These are phyloP conservation scores for Ladona fulva DNA, from an alignment of 1,140 invertebrate genomes.

Conservation along the genomic window DNA sequence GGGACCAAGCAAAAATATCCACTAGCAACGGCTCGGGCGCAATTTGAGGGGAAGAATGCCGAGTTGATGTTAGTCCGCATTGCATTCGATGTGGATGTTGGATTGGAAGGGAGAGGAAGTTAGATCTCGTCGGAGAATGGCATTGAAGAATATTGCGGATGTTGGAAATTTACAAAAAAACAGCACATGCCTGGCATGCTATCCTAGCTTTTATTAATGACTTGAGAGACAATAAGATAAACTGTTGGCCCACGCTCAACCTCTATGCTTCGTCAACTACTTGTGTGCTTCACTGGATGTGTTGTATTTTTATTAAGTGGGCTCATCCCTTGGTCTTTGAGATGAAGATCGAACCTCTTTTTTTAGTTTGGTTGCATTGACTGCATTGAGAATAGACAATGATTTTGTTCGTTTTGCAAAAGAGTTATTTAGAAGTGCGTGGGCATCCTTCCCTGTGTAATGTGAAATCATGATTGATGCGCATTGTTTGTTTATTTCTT, in stretches of 20 bases:
- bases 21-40: neutral
- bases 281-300: slow-evolving; percentile 3
- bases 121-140: neutral
- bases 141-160: no score
- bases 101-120: neutral
- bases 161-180: neutral
- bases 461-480: no score
- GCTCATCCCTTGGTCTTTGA: neutral
- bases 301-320: neutral
- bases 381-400: neutral
- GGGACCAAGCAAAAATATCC: neutral
- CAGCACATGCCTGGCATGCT: neutral
- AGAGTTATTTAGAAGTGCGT: neutral
- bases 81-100: neutral
- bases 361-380: neutral
- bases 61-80: neutral
- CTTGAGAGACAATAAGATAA: neutral
- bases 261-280: neutral
- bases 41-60: neutral
- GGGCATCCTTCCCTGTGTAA: neutral
- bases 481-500: no score
- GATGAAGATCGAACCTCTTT: neutral
- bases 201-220: neutral
- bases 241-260: neutral
- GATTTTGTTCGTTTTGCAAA: neutral